Base-by-base conservation (phyloP, 2,113 vertebrate genomes). In the Apaloderma vittatum region DNA sequence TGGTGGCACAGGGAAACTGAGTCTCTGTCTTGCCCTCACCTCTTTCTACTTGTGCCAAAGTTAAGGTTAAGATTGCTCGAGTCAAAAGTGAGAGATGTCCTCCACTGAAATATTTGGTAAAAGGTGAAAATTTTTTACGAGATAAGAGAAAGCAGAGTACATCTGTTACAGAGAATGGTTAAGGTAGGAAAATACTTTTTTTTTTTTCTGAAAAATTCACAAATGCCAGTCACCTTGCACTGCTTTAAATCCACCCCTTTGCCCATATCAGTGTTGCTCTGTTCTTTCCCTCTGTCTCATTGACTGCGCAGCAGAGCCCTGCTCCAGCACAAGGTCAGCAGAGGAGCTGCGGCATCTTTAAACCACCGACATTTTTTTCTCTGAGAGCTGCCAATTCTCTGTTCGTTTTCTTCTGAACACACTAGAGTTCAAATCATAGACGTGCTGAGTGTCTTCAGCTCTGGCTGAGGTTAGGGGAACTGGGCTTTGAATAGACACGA, bases 11-110 rank as follows among this genome's bases (percentile, higher is more conserved):
- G 52, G 81, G 68, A 74, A 55, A 30, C 18, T 12, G 16, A 29
- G 24, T 12, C 30, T 82, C 57, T 72, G 49, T 70, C 52, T 43
- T 45, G 55, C 49, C 17, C 67, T 88, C 37, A n/a, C 34, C 52
- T 83, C 81, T 37, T 86, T 51, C 51, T 74, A 9, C 75, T 74
- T 74, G 48, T 72, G 63, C 51, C 76, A 49, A 27, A 77, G 51
- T 45, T 83, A 93, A 94, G 80, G 84, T 89, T 71, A 89, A 91
- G 86, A 54, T 75, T 59, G 36, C 61, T 86, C 21, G n/a, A 22
- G 43, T 12, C 3, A 2, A 67, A 77, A 92, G 65, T 5, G 34
- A 74, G 51, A 77, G 62, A 63, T 13, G 20, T 67, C 48, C 29
- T 93, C 54, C n/a, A 16, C 72, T 86, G 59, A 90, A 73, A 66